Conservation (phyloP, 2,888 invertebrate genomes). For the Euphydryas editha region DNA sequence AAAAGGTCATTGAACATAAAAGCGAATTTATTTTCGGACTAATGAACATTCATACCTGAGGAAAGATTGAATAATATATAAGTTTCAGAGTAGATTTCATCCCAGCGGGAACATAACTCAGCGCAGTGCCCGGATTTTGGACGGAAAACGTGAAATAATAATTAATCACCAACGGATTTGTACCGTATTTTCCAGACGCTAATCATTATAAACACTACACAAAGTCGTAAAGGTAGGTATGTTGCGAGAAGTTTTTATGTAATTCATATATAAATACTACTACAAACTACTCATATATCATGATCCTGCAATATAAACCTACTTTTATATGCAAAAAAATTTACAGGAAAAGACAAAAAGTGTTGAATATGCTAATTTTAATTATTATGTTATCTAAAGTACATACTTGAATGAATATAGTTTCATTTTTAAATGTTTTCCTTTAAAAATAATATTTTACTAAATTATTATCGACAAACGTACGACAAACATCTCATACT, state of each 20-base stretch:
- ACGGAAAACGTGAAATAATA: conserved; percentile 48
- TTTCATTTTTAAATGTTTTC: no score
- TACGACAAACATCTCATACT: no score
- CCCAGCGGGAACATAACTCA: conserved; percentile 69
- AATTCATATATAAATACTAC: background rate
- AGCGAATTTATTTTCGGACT: conserved; percentile 50
- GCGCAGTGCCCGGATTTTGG: conserved; percentile 59
- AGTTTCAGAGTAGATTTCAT: conserved; percentile 65
- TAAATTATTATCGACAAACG: no score
- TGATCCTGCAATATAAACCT: no score
- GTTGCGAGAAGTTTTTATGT: background rate
- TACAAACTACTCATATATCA: no score
- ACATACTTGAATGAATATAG: no score
- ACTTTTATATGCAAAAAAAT: no score
- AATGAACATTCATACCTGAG: conserved; percentile 78
- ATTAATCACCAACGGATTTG: conserved; percentile 55
- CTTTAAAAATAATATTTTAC: no score
- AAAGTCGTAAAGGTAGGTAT: background rate
- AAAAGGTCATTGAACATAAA: conserved; percentile 64
- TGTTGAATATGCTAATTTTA: no score
- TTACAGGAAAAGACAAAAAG: no score
- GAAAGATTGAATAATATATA: conserved; percentile 77
- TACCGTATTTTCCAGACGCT: conserved; percentile 34
- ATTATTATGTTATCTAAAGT: no score
- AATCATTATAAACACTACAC: conserved; percentile 29